phyloP scores from a whole-genome alignment of 2,888 invertebrate genomes.

The Drosophila prostipennis region DNA sequence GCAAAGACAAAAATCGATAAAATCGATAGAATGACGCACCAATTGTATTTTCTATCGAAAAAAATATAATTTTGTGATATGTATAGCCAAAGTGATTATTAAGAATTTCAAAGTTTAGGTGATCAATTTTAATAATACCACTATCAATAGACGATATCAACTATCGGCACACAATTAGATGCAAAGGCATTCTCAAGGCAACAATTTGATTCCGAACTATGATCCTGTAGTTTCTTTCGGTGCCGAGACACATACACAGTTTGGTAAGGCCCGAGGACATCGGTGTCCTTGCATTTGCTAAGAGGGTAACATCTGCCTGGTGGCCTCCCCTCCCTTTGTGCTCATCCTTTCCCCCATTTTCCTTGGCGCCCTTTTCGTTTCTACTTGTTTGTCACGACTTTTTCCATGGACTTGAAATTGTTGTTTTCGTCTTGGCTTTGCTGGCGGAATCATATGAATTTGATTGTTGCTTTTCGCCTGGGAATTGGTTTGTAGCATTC shows the following conservation, averaged over 20 bases:
- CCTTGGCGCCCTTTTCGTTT: slow-evolving; percentile 25
- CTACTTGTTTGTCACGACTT: slow-evolving; percentile 17
- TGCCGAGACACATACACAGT: slow-evolving; percentile 4
- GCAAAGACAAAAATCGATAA: too few species aligned
- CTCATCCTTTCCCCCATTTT: slow-evolving; percentile 3
- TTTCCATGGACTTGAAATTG: slow-evolving; percentile 25
- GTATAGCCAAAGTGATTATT: too few species aligned
- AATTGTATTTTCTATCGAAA: too few species aligned
- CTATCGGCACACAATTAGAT: too few species aligned
- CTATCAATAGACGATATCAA: too few species aligned
- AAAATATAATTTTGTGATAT: too few species aligned
- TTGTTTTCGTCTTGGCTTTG: slow-evolving; percentile 18
- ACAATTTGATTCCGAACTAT: neutral
- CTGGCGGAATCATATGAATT: slow-evolving; percentile 10
- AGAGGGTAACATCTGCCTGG: slow-evolving; percentile 38
- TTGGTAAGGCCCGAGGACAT: slow-evolving; percentile 26
- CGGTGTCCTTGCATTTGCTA: slow-evolving; percentile 37
- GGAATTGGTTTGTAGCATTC: neutral
- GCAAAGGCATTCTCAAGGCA: neutral
- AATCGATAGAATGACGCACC: too few species aligned
- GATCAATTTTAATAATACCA: too few species aligned
- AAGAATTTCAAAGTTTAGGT: too few species aligned
- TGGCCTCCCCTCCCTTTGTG: slow-evolving; percentile 18
- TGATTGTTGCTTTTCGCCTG: slow-evolving; percentile 7
- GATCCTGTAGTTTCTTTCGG: slow-evolving; percentile 3